Evolutionary conservation across 2,113 vertebrate species (phyloP).

Genomic region (Rhadina sibilatrix): DNA sequence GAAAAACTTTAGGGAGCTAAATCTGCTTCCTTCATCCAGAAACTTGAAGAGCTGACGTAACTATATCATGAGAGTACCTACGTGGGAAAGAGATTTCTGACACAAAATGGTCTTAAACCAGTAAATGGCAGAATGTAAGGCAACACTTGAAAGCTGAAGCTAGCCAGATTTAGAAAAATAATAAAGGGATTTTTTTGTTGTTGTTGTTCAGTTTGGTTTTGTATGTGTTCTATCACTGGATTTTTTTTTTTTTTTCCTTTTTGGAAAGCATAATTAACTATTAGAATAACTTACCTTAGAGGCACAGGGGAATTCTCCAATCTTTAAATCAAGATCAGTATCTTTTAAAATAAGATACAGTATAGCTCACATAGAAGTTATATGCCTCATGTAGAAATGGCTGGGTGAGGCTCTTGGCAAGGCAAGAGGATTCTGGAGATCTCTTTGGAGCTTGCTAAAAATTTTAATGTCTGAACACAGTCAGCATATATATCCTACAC

Average conservation of each 20-base stretch:
- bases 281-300: constrained; percentile 16
- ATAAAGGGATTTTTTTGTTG: neutral
- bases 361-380: neutral
- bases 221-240: too few relatives aligned
- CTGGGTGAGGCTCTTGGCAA: constrained; percentile 31
- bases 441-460: neutral
- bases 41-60: neutral
- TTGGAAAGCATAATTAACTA: neutral
- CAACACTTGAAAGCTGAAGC: neutral
- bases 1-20: neutral
- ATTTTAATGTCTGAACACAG: neutral
- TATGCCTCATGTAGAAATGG: neutral
- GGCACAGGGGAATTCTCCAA: constrained; percentile 14
- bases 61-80: neutral
- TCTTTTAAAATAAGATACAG: neutral
- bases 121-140: neutral
- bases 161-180: neutral
- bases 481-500: neutral
- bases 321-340: constrained; percentile 30
- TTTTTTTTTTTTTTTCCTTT: neutral
- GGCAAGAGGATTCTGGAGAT: neutral
- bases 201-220: neutral
- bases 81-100: neutral
- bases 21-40: neutral
- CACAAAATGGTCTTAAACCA: neutral